phyloP scores from a whole-genome alignment of 2,113 vertebrate species.

The Bufo bufo region DNA sequence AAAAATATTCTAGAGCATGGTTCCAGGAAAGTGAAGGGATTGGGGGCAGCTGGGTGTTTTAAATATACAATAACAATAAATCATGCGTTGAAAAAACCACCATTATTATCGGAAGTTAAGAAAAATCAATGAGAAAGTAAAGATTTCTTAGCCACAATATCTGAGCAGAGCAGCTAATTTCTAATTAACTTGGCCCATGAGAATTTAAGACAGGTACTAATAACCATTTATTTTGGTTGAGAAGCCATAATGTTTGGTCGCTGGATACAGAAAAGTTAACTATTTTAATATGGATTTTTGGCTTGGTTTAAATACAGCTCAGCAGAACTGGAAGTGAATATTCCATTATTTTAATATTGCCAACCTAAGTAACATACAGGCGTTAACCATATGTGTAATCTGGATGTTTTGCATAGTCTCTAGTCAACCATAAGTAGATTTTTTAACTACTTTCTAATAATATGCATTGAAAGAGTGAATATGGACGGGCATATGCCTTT shows the following conservation, averaged over 20 bases:
- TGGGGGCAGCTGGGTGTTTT: not conserved
- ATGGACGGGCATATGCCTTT: too few relatives aligned
- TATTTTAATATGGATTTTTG: not conserved
- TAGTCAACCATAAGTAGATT: too few relatives aligned
- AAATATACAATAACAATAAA: constrained; percentile 44
- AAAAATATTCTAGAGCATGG: constrained; percentile 11
- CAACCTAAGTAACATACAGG: not conserved
- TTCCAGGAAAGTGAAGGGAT: constrained; percentile 15
- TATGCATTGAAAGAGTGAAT: too few relatives aligned
- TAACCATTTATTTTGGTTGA: constrained; percentile 25
- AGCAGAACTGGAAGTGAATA: not conserved
- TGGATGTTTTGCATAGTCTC: not conserved
- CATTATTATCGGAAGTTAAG: constrained; percentile 10
- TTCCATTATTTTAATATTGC: not conserved
- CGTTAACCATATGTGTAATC: not conserved
- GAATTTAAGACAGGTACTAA: not conserved
- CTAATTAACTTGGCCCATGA: constrained; percentile 27
- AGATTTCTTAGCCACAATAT: constrained; percentile 41
- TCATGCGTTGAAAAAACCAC: not conserved
- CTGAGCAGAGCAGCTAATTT: constrained; percentile 35
- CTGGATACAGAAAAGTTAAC: not conserved
- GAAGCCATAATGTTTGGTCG: constrained; percentile 24
- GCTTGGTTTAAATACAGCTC: not conserved
- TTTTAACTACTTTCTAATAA: too few relatives aligned
- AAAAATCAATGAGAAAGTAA: constrained; percentile 33